A percentile compares a stretch with the other conserved stretches of the same genome.
Conservation (phyloP, 1,140 invertebrate genomes). For the Tetramorium simillimum region DNA sequence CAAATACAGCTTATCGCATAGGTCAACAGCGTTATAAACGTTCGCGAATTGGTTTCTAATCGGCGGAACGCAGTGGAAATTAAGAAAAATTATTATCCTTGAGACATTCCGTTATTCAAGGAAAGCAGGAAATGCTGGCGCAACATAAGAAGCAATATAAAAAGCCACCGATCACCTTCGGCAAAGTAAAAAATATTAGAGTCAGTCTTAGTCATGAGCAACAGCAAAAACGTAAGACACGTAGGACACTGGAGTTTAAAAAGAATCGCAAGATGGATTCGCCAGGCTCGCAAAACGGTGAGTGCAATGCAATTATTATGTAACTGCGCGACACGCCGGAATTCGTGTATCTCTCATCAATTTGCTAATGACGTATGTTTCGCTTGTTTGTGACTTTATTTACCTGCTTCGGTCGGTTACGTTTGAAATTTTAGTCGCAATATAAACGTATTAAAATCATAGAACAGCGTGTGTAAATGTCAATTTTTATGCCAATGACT, state of each 20-base stretch:
- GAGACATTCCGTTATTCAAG: neutral
- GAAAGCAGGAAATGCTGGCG: neutral
- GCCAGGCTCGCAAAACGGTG: neutral
- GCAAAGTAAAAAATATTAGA: neutral
- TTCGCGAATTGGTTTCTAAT: too few species aligned
- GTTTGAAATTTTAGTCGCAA: too few species aligned
- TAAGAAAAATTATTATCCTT: neutral
- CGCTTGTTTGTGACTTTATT: too few species aligned
- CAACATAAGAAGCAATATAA: neutral
- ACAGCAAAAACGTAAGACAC: neutral
- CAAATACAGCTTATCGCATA: neutral
- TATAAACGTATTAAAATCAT: too few species aligned
- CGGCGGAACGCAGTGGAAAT: too few species aligned
- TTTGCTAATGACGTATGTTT: too few species aligned
- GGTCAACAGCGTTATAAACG: neutral
- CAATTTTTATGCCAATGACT: too few species aligned
- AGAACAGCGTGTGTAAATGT: too few species aligned
- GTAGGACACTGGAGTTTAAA: neutral
- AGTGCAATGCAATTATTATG: neutral
- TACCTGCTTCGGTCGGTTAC: too few species aligned
- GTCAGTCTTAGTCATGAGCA: neutral
- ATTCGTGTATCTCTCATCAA: too few species aligned
- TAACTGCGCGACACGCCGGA: neutral
- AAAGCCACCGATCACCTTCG: neutral
- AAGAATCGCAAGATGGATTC: neutral